phyloP scores from a whole-genome alignment of 2,113 vertebrate species.

The Tetrax tetrax region DNA sequence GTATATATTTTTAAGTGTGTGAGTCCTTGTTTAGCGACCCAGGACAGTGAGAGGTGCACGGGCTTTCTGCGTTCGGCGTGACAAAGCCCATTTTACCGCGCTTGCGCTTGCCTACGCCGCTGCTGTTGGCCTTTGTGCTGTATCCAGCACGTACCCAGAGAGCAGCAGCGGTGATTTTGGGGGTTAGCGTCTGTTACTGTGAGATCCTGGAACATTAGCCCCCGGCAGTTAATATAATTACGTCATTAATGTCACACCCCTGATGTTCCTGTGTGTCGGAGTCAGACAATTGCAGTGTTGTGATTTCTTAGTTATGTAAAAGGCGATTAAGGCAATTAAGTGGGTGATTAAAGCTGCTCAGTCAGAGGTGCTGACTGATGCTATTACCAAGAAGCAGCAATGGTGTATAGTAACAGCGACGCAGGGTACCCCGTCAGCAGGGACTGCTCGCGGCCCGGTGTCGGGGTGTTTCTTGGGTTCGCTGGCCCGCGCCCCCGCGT shows the following conservation, averaged over 20 bases:
- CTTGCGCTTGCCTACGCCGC: accelerated
- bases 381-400: conserved; percentile 37
- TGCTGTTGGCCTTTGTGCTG: not conserved
- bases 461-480: not conserved
- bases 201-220: conserved; percentile 47
- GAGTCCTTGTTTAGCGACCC: not conserved
- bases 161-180: not conserved
- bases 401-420: not conserved
- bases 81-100: not conserved
- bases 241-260: conserved; percentile 38
- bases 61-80: not conserved
- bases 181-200: not conserved
- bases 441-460: not conserved
- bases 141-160: not conserved
- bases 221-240: conserved; percentile 22
- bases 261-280: conserved; percentile 57
- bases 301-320: conserved; percentile 73
- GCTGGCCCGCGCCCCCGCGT: not conserved
- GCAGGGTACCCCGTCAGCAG: not conserved
- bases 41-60: not conserved
- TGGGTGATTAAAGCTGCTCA: conserved; percentile 73
- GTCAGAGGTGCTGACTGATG: conserved; percentile 71
- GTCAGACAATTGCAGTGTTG: conserved; percentile 66
- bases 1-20: not conserved
- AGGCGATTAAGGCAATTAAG: conserved; percentile 73